Conservation (phyloP, 2,888 invertebrate genomes). For the Rhopalosiphum nymphaeae region DNA sequence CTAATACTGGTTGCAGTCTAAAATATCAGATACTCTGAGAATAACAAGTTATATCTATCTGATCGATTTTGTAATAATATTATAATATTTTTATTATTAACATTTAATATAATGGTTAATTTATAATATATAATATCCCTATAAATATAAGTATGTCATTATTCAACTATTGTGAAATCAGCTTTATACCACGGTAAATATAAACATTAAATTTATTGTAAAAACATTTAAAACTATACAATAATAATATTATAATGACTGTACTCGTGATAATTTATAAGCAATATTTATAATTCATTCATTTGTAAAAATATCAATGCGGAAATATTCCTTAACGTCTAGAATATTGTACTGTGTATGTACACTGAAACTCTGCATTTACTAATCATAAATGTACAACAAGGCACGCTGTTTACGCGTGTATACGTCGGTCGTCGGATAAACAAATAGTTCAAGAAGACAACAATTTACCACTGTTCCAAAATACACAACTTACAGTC, state of each 20-base stretch:
- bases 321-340: background rate
- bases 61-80: background rate
- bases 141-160: background rate
- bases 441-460: background rate
- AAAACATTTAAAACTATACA: background rate
- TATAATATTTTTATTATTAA: background rate
- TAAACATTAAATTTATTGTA: background rate
- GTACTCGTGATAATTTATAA: background rate
- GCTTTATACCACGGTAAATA: background rate
- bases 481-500: background rate
- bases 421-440: background rate
- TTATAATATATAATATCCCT: background rate
- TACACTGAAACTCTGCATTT: background rate
- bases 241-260: background rate
- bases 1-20: background rate
- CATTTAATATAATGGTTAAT: background rate
- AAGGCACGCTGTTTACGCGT: background rate
- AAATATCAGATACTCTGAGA: background rate
- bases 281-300: background rate
- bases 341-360: background rate
- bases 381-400: background rate
- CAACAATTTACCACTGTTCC: background rate
- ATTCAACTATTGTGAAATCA: background rate
- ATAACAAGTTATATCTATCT: background rate
- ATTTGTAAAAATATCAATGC: background rate